Percentiles rank a stretch among this genome's conserved stretches.
These are phyloP conservation scores for Drosophila ohnishii DNA, from an alignment of 1,140 invertebrate genomes.

Conservation along the genomic window DNA sequence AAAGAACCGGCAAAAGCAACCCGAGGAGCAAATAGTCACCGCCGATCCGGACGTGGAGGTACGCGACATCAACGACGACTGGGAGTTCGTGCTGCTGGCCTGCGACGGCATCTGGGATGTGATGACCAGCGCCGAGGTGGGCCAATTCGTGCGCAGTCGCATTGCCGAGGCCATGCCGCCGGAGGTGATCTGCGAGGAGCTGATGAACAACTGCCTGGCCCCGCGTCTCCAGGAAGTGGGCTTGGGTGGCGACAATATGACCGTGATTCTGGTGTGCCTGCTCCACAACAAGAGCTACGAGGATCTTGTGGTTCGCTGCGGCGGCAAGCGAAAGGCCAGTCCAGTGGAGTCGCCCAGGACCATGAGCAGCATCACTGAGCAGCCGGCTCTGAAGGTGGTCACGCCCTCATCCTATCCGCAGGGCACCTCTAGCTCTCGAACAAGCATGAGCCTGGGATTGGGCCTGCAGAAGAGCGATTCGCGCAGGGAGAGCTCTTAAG, in stretches of 20 bases:
- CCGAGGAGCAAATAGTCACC: conserved; percentile 98
- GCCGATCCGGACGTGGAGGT: conserved; percentile 96
- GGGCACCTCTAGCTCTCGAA: not conserved
- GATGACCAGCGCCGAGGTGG: conserved; percentile 94
- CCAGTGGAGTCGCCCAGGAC: conserved; percentile 19
- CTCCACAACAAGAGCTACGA: conserved; percentile 90
- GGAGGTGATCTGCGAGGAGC: conserved; percentile 96
- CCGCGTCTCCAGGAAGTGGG: conserved; percentile 97
- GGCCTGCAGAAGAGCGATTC: conserved; percentile 1
- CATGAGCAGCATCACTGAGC: conserved; percentile 39
- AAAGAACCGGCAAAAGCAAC: conserved; percentile 90
- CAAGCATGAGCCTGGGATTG: conserved; percentile 8
- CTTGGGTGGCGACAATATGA: conserved; percentile 99
- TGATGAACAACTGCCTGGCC: conserved; percentile 96
- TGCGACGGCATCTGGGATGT: conserved; percentile 99
- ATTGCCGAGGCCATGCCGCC: conserved; percentile 92
- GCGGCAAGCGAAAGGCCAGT: conserved; percentile 15
- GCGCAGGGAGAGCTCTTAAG: not conserved
- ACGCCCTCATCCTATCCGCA: not conserved
- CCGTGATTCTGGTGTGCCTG: conserved; percentile 92
- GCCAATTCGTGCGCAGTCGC: conserved; percentile 93
- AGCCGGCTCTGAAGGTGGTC: conserved; percentile 5
- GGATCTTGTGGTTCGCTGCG: conserved; percentile 85
- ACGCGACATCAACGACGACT: conserved; percentile 91
- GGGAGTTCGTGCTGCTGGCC: conserved; percentile 98